phyloP scores from a whole-genome alignment of 2,113 vertebrate genomes.

The Beaufortia kweichowensis region DNA sequence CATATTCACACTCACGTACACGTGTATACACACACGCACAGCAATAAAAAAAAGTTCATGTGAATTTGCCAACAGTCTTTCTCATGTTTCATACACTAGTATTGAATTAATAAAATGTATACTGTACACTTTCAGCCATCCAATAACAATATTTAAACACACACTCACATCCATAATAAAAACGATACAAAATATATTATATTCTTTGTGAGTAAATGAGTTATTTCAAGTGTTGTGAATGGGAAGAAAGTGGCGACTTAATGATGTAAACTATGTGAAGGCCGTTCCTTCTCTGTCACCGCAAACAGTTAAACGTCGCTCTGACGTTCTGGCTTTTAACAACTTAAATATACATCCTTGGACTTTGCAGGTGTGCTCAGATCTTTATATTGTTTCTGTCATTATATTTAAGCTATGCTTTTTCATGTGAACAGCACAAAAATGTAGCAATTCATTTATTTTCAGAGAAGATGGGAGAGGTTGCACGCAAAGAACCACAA shows the following conservation, averaged over 20 bases:
- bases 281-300: conserved; percentile 21
- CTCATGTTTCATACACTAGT: not conserved
- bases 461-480: too few species aligned
- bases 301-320: conserved; percentile 32
- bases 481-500: not conserved
- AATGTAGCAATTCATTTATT: not conserved
- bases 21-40: not conserved
- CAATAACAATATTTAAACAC: not conserved
- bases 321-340: not conserved
- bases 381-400: not conserved
- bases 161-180: not conserved
- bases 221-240: conserved; percentile 3
- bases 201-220: not conserved
- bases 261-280: conserved; percentile 24
- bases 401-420: not conserved
- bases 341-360: conserved; percentile 11
- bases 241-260: conserved; percentile 18
- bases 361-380: conserved; percentile 3
- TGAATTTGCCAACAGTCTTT: not conserved
- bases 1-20: conserved; percentile 1
- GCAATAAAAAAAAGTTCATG: not conserved
- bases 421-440: not conserved
- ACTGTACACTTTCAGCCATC: not conserved
- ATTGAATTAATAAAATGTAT: not conserved
- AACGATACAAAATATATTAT: not conserved